Evolutionary conservation across 2,113 vertebrate genomes (phyloP), one percentile per base, ranked within the genome.

Genomic region (Laticauda colubrina): DNA sequence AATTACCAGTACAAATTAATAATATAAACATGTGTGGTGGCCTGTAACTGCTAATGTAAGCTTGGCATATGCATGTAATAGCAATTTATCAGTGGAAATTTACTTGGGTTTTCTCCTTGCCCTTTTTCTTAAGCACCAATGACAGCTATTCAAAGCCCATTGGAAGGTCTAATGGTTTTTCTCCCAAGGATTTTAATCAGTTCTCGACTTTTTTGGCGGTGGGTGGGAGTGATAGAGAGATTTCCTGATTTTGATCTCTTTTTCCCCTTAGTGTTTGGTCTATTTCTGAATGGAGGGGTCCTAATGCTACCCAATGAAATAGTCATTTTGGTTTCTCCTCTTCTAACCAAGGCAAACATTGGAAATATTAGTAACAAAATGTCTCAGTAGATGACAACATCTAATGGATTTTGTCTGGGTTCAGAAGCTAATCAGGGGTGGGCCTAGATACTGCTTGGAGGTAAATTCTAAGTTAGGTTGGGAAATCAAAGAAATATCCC

Each of bases 1-100:
- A 51, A 43, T 91, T 89, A 1, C 0, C 5, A 45, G 2, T 0
- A 0, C 54, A 59, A 92, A 90, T 91, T 89, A 1, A 0, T 10
- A 45, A 7, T 0, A 0, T 57, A 64, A 92, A 89, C 85, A 43
- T 89, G n/a, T 11, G 0, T 1, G 0, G 1, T 7, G n/a, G 15
- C 54, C 86, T 0, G 0, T 34, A 89, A 18, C 29, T 48, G 59
- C 0, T 81, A 94, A 92, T 23, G 87, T 93, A 90, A 43, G 56
- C 10, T 3, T 43, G 7, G 87, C 12, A 0, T 4, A 0, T 14
- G 23, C 89, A 54, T 45, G 43, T 45, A 57, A n/a, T 0, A 0
- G 48, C 7, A 11, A 69, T n/a, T 4, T 3, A 29, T 15, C 12
- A 4, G 1, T 34, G 57, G 56, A 69, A 59, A 57, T 39, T 88